These are phyloP conservation scores for Dysidea cf. avara DNA, from an alignment of 37 sponge, comb jelly and placozoan species.

Conservation along the genomic window DNA sequence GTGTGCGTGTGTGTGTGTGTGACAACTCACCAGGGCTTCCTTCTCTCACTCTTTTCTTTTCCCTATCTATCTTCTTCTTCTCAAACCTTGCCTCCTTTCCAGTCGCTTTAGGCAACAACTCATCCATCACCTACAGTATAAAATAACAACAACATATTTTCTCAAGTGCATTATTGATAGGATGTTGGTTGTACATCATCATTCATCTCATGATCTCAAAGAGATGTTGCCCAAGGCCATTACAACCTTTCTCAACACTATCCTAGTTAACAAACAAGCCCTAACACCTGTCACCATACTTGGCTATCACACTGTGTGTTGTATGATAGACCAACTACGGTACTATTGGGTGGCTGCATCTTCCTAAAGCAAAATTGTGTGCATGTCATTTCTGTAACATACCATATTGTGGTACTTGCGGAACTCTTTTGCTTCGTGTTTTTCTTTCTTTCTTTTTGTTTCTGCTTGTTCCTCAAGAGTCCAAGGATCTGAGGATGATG, in stretches of 20 bases:
- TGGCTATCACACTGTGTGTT: too few species aligned
- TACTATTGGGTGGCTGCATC: too few species aligned
- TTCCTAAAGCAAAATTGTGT: not conserved
- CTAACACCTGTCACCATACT: too few species aligned
- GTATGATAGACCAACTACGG: too few species aligned
- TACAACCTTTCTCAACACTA: too few species aligned
- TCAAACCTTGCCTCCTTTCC: slow-evolving; percentile 81
- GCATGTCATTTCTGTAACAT: not conserved
- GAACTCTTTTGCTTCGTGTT: slow-evolving; percentile 10
- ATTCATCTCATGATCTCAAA: too few species aligned
- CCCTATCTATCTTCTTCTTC: slow-evolving; percentile 55
- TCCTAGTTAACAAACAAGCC: too few species aligned
- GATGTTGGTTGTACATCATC: not conserved
- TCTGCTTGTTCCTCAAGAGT: not conserved
- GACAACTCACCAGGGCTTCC: slow-evolving; percentile 70
- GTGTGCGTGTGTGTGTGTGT: not conserved
- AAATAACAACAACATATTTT: not conserved
- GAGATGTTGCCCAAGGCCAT: too few species aligned
- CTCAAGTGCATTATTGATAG: not conserved
- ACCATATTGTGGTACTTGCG: slow-evolving; percentile 11
- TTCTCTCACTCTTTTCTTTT: slow-evolving; percentile 69
- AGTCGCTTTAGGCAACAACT: slow-evolving; percentile 81
- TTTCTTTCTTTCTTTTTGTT: not conserved
- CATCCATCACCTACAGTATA: slow-evolving; percentile 72
- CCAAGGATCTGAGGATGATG: too few species aligned